Percentiles rank a stretch among this genome's conserved stretches.
Evolutionary conservation across 1,140 invertebrate species (phyloP).

Genomic region (Pachypeltis micranthus): DNA sequence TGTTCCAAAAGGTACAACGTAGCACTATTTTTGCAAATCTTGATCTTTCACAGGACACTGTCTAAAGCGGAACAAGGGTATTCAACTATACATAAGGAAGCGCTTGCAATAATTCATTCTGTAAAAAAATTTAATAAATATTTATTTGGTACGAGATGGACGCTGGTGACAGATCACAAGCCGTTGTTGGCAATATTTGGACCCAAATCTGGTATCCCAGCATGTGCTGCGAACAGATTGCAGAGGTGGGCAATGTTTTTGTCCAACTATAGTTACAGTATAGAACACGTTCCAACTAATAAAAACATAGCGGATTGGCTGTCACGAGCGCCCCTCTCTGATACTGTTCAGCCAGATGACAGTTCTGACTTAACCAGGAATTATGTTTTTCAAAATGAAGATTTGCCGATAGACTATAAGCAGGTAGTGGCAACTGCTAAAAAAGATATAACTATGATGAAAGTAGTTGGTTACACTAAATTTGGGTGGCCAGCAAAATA

Average conservation of each 20-base stretch:
- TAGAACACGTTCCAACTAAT: neutral
- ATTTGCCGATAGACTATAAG: neutral
- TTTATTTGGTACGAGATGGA: neutral
- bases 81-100: neutral
- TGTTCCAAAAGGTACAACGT: too few relatives aligned
- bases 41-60: too few relatives aligned
- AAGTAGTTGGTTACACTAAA: neutral
- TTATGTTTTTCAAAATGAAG: neutral
- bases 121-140: neutral
- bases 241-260: conserved; percentile 21
- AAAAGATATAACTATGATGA: neutral
- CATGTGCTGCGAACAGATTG: conserved; percentile 29
- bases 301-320: neutral
- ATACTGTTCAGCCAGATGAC: neutral
- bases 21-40: too few relatives aligned
- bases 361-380: neutral
- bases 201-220: conserved; percentile 22
- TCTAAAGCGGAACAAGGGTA: neutral
- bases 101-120: neutral
- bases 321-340: neutral
- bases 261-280: neutral
- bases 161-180: conserved; percentile 32
- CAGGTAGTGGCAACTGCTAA: neutral
- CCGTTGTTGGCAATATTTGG: conserved; percentile 24
- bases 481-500: neutral